Evolutionary conservation across 2,888 invertebrate species (phyloP).

Genomic region (Melinopterus prodromus): DNA sequence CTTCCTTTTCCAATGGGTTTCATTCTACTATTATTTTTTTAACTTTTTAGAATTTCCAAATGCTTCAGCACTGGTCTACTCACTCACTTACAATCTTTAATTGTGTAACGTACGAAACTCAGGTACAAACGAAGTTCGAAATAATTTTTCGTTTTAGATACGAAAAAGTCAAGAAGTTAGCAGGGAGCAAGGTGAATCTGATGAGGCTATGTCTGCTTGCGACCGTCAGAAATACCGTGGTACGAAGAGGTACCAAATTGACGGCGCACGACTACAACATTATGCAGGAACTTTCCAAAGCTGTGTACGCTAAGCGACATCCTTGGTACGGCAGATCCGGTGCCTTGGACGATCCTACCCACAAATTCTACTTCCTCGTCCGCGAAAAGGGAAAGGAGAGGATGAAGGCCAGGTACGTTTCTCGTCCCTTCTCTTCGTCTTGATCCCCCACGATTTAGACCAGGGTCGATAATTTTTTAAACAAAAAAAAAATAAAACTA

Average conservation of each 20-base stretch:
- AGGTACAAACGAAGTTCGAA: too few species aligned
- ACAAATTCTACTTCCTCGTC: neutral
- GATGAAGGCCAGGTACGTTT: neutral
- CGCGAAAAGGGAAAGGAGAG: neutral
- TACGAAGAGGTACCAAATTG: conserved; percentile 6
- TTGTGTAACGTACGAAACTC: too few species aligned
- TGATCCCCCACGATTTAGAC: too few species aligned
- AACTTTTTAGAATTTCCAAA: too few species aligned
- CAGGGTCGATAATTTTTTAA: too few species aligned
- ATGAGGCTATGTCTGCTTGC: conserved; percentile 8
- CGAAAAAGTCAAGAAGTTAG: neutral
- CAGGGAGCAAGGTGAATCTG: conserved; percentile 7
- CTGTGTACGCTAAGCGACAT: conserved; percentile 9
- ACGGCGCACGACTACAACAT: neutral
- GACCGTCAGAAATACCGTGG: neutral
- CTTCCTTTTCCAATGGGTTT: too few species aligned
- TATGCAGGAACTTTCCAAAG: conserved; percentile 9
- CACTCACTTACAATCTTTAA: too few species aligned
- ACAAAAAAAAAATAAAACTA: too few species aligned
- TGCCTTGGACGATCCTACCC: neutral
- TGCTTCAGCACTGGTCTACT: too few species aligned
- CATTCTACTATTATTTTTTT: too few species aligned
- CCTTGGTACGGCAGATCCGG: neutral
- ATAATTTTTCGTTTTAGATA: neutral
- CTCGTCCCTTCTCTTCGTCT: too few species aligned